Percentiles rank a stretch among this genome's conserved stretches.
These are phyloP conservation scores for Scrobipalpa atriplicella DNA, from an alignment of 2,888 invertebrate species.

Conservation along the genomic window DNA sequence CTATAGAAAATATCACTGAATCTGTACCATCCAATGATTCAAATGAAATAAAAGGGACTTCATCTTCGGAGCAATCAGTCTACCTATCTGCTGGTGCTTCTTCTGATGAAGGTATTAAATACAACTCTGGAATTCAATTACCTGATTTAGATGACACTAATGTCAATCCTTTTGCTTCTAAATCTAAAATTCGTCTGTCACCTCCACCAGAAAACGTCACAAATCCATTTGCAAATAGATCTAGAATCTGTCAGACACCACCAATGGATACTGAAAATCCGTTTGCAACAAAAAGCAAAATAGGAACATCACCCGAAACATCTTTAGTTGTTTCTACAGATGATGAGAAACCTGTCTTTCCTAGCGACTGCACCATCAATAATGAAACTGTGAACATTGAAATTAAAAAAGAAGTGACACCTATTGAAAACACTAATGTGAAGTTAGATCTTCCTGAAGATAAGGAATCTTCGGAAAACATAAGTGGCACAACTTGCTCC, in stretches of 20 bases:
- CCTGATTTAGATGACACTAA: conserved; percentile 68
- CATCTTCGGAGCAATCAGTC: conserved; percentile 58
- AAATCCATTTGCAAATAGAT: conserved; percentile 63
- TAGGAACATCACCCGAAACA: conserved; percentile 38
- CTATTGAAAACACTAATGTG: neutral
- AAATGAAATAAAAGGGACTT: conserved; percentile 41
- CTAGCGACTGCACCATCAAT: neutral
- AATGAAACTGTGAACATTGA: too few relatives aligned
- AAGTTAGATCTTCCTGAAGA: conserved; percentile 34
- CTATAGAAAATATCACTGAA: neutral
- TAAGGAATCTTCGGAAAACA: conserved; percentile 40
- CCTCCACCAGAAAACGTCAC: conserved; percentile 54
- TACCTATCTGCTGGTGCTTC: conserved; percentile 54
- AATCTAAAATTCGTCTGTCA: conserved; percentile 57
- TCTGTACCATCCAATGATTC: neutral
- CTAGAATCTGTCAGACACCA: conserved; percentile 56
- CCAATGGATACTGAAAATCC: conserved; percentile 41
- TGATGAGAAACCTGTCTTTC: neutral
- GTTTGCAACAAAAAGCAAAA: conserved; percentile 43
- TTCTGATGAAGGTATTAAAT: conserved; percentile 48
- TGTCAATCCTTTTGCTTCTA: conserved; percentile 67
- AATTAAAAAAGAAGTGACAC: neutral
- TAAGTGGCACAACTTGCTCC: conserved; percentile 50
- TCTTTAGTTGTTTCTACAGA: conserved; percentile 28
- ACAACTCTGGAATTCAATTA: conserved; percentile 67